A percentile compares a stretch with the other conserved stretches of the same genome.
Evolutionary conservation across 1,140 invertebrate species (phyloP).

Genomic region (Nautilus pompilius): DNA sequence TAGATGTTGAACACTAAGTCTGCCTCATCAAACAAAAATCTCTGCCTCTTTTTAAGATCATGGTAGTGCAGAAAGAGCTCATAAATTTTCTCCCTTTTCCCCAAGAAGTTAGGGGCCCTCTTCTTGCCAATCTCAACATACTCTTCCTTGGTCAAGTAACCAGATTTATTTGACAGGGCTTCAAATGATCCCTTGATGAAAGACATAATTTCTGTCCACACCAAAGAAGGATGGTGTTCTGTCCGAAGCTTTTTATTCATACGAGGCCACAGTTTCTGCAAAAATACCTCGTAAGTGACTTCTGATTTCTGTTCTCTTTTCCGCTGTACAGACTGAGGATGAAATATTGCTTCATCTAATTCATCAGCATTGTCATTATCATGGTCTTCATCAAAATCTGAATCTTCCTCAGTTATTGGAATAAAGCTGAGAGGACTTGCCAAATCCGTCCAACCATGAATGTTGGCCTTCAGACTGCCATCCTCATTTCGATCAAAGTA

Average conservation of each 20-base stretch:
- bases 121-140: constrained; percentile 38
- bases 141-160: constrained; percentile 25
- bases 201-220: constrained; percentile 47
- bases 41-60: constrained; percentile 27
- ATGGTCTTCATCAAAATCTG: constrained; percentile 15
- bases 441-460: constrained; percentile 35
- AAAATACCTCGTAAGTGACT: constrained; percentile 45
- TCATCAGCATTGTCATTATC: constrained; percentile 10
- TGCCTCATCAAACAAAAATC: constrained; percentile 39
- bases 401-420: constrained; percentile 19
- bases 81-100: constrained; percentile 34
- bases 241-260: constrained; percentile 29
- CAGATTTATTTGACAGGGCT: constrained; percentile 23
- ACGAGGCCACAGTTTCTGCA: constrained; percentile 35
- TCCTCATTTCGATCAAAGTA: constrained; percentile 37
- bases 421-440: constrained; percentile 28
- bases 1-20: constrained; percentile 32
- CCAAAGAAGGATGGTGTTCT: constrained; percentile 35
- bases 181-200: constrained; percentile 47
- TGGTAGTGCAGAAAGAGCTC: constrained; percentile 13
- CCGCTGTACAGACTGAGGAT: background rate
- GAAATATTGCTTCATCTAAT: background rate
- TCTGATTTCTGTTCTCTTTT: constrained; percentile 23
- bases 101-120: constrained; percentile 41
- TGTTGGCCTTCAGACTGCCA: constrained; percentile 23